Percentiles rank a stretch among this genome's conserved stretches.
These are phyloP conservation scores for Oreochromis aureus DNA, from an alignment of 2,113 vertebrate genomes.

Conservation along the genomic window DNA sequence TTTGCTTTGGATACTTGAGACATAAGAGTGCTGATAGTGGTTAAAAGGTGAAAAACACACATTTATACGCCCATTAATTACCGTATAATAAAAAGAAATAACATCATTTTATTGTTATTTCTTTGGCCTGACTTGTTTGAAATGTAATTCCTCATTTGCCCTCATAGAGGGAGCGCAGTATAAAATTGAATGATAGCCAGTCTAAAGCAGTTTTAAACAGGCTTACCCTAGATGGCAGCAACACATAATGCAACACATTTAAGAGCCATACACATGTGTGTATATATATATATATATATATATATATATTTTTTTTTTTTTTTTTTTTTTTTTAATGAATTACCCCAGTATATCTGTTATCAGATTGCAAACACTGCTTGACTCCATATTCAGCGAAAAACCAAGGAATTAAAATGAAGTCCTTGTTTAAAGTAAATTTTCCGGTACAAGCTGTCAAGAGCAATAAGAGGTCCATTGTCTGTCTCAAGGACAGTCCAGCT, in stretches of 20 bases:
- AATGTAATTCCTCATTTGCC: not conserved
- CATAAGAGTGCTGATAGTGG: not conserved
- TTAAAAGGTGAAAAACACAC: not conserved
- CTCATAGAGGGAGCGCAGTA: not conserved
- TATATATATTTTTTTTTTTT: no score
- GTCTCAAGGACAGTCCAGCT: constrained; percentile 1
- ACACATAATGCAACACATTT: not conserved
- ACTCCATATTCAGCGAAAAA: not conserved
- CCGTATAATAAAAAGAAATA: not conserved
- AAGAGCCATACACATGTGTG: not conserved
- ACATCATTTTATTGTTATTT: not conserved
- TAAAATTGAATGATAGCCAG: not conserved
- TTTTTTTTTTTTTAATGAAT: not conserved
- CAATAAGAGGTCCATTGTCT: not conserved
- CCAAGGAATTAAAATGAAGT: not conserved
- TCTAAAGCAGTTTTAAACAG: not conserved
- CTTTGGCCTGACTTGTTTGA: not conserved
- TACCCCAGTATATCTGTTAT: not conserved
- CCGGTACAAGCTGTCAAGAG: not conserved
- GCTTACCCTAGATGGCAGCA: not conserved
- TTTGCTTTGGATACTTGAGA: not conserved
- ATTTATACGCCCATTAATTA: not conserved
- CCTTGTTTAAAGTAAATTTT: not conserved
- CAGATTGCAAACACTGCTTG: not conserved
- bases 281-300: not conserved